Evolutionary conservation across 35 echinoderm and acorn worm species (phyloP).

Genomic region (Ophioderma brevispina): DNA sequence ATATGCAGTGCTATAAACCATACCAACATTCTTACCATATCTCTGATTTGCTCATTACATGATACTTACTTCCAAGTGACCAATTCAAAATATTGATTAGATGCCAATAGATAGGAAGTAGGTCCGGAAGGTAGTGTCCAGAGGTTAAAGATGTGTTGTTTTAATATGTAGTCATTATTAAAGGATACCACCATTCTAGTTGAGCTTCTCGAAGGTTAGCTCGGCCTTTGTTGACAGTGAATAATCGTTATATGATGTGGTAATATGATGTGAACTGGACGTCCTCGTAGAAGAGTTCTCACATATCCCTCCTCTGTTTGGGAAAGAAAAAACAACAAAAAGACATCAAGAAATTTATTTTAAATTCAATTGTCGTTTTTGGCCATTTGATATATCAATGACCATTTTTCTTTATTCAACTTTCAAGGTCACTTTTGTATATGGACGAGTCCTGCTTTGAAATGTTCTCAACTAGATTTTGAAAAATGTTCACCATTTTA

Average conservation of each 20-base stretch:
- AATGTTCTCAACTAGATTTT: too few relatives aligned
- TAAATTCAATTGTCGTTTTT: too few relatives aligned
- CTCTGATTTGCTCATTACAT: neutral
- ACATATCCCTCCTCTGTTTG: constrained; percentile 92
- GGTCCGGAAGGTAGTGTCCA: neutral
- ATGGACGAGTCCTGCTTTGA: too few relatives aligned
- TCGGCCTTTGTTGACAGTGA: constrained; percentile 57
- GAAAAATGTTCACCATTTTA: too few relatives aligned
- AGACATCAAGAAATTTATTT: too few relatives aligned
- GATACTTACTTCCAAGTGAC: neutral
- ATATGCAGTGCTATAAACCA: too few relatives aligned
- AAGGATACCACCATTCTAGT: constrained; percentile 99
- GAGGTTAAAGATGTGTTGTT: too few relatives aligned
- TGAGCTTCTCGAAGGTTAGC: constrained; percentile 79
- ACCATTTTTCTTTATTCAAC: too few relatives aligned
- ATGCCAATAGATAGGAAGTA: neutral
- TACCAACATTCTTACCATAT: too few relatives aligned
- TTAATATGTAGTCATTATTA: neutral
- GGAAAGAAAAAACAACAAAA: neutral
- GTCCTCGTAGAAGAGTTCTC: constrained; percentile 78
- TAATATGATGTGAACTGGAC: constrained; percentile 70
- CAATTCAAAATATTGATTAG: neutral
- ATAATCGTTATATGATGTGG: constrained; percentile 67
- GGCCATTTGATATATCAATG: too few relatives aligned
- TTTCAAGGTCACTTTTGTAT: too few relatives aligned